Conservation (phyloP, 2,113 vertebrate genomes). For the Puma concolor region DNA sequence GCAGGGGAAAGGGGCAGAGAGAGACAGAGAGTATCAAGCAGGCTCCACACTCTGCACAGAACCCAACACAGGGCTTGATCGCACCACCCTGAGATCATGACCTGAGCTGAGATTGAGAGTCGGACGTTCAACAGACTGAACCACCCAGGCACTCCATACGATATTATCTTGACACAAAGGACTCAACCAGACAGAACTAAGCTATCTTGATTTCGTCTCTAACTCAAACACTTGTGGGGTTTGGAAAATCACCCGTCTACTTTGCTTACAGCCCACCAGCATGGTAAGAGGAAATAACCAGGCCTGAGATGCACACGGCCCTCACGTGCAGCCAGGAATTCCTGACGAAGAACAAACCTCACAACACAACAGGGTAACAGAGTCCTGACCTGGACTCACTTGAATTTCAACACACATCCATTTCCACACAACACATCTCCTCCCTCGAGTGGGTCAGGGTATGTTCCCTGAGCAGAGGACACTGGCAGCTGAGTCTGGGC, state of each 20-base stretch:
- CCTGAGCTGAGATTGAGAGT: too few species aligned
- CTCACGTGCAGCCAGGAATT: background rate
- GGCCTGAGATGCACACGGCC: rapidly evolving
- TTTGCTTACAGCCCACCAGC: background rate
- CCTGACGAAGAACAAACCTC: background rate
- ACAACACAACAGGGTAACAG: background rate
- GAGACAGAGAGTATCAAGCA: too few species aligned
- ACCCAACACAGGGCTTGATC: too few species aligned
- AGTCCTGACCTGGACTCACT: background rate
- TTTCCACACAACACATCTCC: background rate
- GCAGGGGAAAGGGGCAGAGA: too few species aligned
- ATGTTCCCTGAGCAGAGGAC: rapidly evolving
- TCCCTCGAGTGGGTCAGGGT: too few species aligned
- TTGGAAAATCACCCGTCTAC: background rate
- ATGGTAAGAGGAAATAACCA: background rate
- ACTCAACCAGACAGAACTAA: background rate
- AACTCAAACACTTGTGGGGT: background rate
- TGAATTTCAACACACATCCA: background rate
- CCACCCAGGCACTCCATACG: too few species aligned
- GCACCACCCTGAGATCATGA: too few species aligned
- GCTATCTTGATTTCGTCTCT: background rate
- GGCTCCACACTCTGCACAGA: too few species aligned
- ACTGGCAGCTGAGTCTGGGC: background rate
- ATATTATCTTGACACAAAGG: background rate
- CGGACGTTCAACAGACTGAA: too few species aligned